A percentile compares a stretch with the other conserved stretches of the same genome.
These are phyloP conservation scores for Tetranychus piercei DNA, from an alignment of 2,888 invertebrate genomes.

Conservation along the genomic window DNA sequence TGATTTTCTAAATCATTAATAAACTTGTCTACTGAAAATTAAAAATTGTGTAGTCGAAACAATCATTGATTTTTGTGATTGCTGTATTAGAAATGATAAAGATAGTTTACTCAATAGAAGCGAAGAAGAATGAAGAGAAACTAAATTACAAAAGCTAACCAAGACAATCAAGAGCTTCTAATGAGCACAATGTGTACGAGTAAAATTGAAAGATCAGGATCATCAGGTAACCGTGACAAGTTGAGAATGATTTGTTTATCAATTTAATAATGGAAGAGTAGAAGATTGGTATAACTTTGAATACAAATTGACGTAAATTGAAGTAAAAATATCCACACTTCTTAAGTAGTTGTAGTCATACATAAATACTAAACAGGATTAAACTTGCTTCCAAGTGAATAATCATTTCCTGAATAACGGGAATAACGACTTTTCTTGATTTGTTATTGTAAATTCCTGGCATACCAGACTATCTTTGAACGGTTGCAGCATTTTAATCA, in stretches of 20 bases:
- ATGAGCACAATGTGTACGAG: too few relatives aligned
- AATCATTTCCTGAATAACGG: slow-evolving; percentile 1
- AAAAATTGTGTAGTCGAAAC: too few relatives aligned
- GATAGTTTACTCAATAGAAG: too few relatives aligned
- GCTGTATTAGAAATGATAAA: too few relatives aligned
- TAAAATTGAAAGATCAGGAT: not conserved
- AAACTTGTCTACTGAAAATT: too few relatives aligned
- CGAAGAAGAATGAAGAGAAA: too few relatives aligned
- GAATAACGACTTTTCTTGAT: not conserved
- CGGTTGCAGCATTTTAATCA: not conserved
- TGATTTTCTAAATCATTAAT: too few relatives aligned
- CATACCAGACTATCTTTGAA: not conserved
- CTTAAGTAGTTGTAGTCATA: too few relatives aligned
- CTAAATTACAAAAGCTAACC: too few relatives aligned
- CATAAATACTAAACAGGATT: not conserved
- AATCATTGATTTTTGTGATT: too few relatives aligned
- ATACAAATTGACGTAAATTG: not conserved
- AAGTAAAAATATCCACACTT: too few relatives aligned
- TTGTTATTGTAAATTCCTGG: not conserved
- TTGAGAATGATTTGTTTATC: not conserved
- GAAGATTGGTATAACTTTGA: not conserved
- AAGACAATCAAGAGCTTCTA: too few relatives aligned
- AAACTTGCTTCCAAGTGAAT: not conserved
- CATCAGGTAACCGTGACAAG: not conserved
- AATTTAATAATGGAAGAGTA: not conserved